Percentiles rank a stretch among this genome's conserved stretches.
Evolutionary conservation across 2,888 invertebrate species (phyloP).

Genomic region (Herminia tarsipennalis): DNA sequence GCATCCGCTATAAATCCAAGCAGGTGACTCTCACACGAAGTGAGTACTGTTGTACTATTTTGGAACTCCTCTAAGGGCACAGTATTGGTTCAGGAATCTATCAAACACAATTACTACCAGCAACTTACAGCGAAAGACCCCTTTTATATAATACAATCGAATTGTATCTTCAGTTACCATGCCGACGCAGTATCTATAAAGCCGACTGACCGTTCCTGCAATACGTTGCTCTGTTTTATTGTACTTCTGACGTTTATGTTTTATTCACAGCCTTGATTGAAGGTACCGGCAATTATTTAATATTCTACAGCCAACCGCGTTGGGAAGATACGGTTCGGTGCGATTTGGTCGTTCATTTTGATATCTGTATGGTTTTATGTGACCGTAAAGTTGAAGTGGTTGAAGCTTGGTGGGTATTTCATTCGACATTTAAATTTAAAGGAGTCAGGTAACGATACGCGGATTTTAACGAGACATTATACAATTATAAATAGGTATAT

Average conservation of each 20-base stretch:
- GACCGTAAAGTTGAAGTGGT: slow-evolving; percentile 2
- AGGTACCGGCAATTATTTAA: slow-evolving; percentile 24
- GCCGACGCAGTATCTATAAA: slow-evolving; percentile 11
- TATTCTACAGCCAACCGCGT: slow-evolving; percentile 17
- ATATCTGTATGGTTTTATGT: slow-evolving; percentile 12
- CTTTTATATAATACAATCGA: not conserved
- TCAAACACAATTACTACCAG: too few relatives aligned
- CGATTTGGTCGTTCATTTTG: slow-evolving; percentile 3
- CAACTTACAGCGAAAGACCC: too few relatives aligned
- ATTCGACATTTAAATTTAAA: not conserved
- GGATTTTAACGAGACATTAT: not conserved
- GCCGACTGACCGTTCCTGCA: slow-evolving; percentile 38
- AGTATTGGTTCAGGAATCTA: too few relatives aligned
- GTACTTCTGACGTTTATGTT: slow-evolving; percentile 28
- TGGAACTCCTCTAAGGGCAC: too few relatives aligned
- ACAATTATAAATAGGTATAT: too few relatives aligned
- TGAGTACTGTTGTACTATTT: too few relatives aligned
- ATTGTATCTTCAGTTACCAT: not conserved
- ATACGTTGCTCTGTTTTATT: slow-evolving; percentile 38
- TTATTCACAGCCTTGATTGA: slow-evolving; percentile 26
- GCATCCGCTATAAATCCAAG: too few relatives aligned
- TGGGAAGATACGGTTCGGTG: slow-evolving; percentile 4
- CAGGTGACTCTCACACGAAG: too few relatives aligned
- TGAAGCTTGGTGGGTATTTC: not conserved
- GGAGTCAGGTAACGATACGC: not conserved